These are phyloP conservation scores for Prinia subflava DNA, from an alignment of 2,113 vertebrate species.

Conservation along the genomic window DNA sequence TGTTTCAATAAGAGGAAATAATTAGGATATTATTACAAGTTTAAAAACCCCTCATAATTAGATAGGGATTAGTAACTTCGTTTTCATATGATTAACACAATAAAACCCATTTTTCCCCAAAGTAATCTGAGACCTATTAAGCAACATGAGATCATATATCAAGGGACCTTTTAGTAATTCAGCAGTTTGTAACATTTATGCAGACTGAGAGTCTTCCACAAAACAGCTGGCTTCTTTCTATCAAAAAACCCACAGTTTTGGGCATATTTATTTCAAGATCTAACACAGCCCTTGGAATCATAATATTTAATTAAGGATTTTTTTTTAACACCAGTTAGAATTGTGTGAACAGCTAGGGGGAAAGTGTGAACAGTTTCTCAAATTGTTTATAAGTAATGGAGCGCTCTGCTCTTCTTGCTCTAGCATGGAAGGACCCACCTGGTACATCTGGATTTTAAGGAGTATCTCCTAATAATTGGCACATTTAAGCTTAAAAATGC, in stretches of 20 bases:
- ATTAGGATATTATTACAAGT: conserved; percentile 58
- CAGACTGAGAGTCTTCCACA: conserved; percentile 29
- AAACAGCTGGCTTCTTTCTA: conserved; percentile 44
- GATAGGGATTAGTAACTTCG: conserved; percentile 60
- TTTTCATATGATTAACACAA: conserved; percentile 68
- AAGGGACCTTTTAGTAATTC: conserved; percentile 61
- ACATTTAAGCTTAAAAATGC: neutral
- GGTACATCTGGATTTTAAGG: neutral
- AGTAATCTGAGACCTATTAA: conserved; percentile 47
- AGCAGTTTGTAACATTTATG: conserved; percentile 42
- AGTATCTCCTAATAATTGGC: conserved; percentile 35
- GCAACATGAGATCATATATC: conserved; percentile 51
- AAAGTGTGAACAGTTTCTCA: neutral
- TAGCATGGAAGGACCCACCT: neutral
- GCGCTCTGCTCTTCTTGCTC: neutral
- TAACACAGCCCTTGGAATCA: conserved; percentile 40
- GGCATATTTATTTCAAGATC: conserved; percentile 23
- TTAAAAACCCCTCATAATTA: conserved; percentile 34
- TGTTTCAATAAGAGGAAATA: conserved; percentile 46
- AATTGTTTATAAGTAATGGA: neutral
- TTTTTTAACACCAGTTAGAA: conserved; percentile 33
- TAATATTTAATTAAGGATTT: conserved; percentile 59
- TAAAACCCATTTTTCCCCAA: conserved; percentile 39
- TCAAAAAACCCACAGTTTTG: neutral
- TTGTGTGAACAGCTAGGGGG: conserved; percentile 20